Conservation (phyloP, 92 coral and sea anemone species). For the Epizoanthus fatuus region DNA sequence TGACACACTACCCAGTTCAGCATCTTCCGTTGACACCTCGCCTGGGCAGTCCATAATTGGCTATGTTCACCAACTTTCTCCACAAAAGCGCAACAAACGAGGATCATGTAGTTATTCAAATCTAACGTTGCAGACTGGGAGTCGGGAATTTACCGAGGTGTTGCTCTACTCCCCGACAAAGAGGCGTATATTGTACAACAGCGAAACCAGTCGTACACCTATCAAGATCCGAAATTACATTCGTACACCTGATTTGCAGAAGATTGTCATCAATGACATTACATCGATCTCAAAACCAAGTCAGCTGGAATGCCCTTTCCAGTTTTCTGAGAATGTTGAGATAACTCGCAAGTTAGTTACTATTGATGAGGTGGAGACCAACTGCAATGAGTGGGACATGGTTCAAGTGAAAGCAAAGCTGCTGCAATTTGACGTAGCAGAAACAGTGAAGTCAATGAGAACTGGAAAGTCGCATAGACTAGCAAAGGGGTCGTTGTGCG, state of each 20-base stretch:
- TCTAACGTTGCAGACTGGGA: conserved; percentile 28
- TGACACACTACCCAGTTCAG: conserved; percentile 7
- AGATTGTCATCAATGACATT: conserved; percentile 31
- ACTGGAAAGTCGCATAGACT: too few species aligned
- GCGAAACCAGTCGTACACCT: conserved; percentile 31
- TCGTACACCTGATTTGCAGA: conserved; percentile 23
- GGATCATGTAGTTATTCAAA: conserved; percentile 17
- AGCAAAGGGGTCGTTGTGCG: too few species aligned
- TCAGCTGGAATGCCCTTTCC: conserved; percentile 18
- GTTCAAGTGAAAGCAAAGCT: too few species aligned
- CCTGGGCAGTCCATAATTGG: conserved; percentile 5
- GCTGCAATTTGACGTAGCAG: too few species aligned
- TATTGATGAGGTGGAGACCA: too few species aligned
- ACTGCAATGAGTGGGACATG: too few species aligned
- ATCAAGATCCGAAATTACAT: conserved; percentile 19
- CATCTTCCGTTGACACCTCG: conserved; percentile 4
- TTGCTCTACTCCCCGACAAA: conserved; percentile 32
- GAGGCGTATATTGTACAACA: conserved; percentile 9
- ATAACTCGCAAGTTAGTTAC: too few species aligned
- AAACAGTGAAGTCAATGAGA: too few species aligned
- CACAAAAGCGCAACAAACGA: conserved; percentile 16
- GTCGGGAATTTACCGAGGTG: conserved; percentile 10
- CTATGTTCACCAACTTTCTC: conserved; percentile 23
- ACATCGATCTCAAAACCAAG: conserved; percentile 24
- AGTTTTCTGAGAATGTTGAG: background rate